Evolutionary conservation across 2,797 vertebrate species (phyloP).

Genomic region (Cyprinella venusta): DNA sequence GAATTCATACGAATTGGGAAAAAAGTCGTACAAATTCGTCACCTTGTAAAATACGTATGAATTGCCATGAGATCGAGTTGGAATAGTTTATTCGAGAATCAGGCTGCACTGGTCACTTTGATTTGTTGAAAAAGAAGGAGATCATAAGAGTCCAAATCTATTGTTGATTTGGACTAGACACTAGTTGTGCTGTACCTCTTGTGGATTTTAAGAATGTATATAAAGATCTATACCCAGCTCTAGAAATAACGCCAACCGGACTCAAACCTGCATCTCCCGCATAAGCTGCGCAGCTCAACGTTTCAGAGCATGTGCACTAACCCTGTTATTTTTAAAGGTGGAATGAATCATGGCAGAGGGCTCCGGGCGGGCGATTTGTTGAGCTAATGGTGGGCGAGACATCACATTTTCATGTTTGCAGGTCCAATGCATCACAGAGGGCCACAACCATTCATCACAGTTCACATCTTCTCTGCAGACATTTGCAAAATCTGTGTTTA

Average conservation of each 20-base stretch:
- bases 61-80: too few species aligned
- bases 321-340: constrained; percentile 19
- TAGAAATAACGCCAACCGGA: not conserved
- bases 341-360: constrained; percentile 26
- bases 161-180: not conserved
- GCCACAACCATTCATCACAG: constrained; percentile 38
- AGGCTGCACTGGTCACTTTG: not conserved
- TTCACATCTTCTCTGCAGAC: constrained; percentile 43
- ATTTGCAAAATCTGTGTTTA: constrained; percentile 51
- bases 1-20: too few species aligned
- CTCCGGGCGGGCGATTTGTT: constrained; percentile 23
- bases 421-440: constrained; percentile 37
- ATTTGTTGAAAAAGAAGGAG: too few species aligned
- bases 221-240: not conserved
- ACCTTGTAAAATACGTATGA: too few species aligned
- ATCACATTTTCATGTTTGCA: constrained; percentile 39
- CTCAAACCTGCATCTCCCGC: not conserved
- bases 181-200: not conserved
- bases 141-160: not conserved
- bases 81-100: too few species aligned
- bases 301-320: not conserved
- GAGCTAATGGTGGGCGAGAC: constrained; percentile 26
- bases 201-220: not conserved
- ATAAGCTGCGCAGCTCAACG: not conserved
- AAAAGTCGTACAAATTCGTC: too few species aligned